phyloP scores from a whole-genome alignment of 2,113 vertebrate species.

The Pedionomus torquatus region DNA sequence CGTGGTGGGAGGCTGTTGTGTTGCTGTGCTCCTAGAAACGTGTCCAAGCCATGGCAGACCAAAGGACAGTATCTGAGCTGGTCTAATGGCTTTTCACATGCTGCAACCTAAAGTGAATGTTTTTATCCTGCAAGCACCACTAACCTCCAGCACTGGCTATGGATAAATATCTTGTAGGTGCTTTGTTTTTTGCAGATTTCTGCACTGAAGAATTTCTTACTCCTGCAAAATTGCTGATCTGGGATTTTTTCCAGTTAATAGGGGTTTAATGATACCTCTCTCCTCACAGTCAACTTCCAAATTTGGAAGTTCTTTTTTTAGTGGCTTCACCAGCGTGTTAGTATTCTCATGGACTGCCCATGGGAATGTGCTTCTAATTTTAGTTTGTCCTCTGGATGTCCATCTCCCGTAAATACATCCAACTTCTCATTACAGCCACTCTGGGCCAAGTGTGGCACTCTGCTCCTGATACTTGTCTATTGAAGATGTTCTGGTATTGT shows the following conservation, averaged over 20 bases:
- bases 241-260: not conserved
- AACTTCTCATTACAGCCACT: not conserved
- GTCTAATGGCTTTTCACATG: accelerated
- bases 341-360: slow-evolving; percentile 15
- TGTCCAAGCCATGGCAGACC: not conserved
- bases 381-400: slow-evolving; percentile 47
- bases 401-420: slow-evolving; percentile 17
- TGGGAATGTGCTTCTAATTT: slow-evolving; percentile 50
- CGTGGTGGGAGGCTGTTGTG: not conserved
- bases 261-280: slow-evolving; percentile 34
- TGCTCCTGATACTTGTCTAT: not conserved
- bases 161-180: not conserved
- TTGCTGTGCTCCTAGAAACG: not conserved
- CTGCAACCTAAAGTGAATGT: not conserved
- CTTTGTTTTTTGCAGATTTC: not conserved
- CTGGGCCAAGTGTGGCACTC: not conserved
- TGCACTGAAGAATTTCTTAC: not conserved
- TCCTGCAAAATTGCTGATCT: not conserved
- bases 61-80: not conserved
- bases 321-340: slow-evolving; percentile 18
- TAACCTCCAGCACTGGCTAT: not conserved
- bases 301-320: slow-evolving; percentile 52
- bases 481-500: not conserved
- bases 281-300: slow-evolving; percentile 42
- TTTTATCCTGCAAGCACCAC: not conserved